Conservation (phyloP, 2,113 vertebrate genomes). For the Perca schrenkii region DNA sequence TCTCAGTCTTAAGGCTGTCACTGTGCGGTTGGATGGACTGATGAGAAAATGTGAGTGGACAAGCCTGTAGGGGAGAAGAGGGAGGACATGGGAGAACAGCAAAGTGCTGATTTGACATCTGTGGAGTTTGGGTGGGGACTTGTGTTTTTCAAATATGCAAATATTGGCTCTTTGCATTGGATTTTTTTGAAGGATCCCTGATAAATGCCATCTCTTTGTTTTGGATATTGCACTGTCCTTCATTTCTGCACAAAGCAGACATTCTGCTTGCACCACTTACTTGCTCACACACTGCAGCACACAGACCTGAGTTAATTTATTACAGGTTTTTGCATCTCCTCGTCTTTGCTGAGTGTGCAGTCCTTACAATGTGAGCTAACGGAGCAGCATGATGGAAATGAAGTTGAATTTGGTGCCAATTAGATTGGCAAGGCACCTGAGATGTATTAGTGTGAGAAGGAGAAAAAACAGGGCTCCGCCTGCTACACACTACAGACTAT, state of each 20-base stretch:
- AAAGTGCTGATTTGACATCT: conserved; percentile 50
- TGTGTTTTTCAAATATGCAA: conserved; percentile 64
- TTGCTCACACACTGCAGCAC: conserved; percentile 19
- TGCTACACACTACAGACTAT: conserved; percentile 29
- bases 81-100: background rate
- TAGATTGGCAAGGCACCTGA: conserved; percentile 57
- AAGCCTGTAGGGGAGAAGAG: background rate
- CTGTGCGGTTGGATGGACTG: conserved; percentile 7
- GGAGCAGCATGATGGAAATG: conserved; percentile 56
- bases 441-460: conserved; percentile 59
- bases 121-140: conserved; percentile 6
- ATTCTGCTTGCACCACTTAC: conserved; percentile 15
- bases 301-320: conserved; percentile 44
- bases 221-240: conserved; percentile 12
- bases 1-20: conserved; percentile 24
- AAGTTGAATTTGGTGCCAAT: conserved; percentile 57
- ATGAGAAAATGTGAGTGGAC: conserved; percentile 26
- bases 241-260: conserved; percentile 34
- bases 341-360: conserved; percentile 68
- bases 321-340: conserved; percentile 28
- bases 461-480: conserved; percentile 26
- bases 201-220: conserved; percentile 49
- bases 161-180: conserved; percentile 4
- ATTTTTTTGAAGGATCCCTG: conserved; percentile 32
- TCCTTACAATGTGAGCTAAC: conserved; percentile 45